A percentile compares a stretch with the other conserved stretches of the same genome.
Evolutionary conservation across 1,140 invertebrate genomes (phyloP).

Genomic region (Gryllus bimaculatus): DNA sequence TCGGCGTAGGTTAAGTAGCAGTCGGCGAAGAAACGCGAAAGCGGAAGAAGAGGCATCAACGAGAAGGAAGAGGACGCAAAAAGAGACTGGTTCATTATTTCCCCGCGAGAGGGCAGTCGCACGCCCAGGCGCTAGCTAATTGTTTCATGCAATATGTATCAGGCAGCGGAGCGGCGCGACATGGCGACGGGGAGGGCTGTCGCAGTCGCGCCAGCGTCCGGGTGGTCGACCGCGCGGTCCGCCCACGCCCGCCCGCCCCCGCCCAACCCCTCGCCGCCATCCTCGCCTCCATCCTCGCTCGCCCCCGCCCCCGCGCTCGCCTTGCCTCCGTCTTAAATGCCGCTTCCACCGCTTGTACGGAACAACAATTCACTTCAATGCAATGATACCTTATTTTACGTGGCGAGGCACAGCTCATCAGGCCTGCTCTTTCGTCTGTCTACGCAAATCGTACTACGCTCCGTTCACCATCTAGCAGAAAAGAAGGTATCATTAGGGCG

Average conservation of each 20-base stretch:
- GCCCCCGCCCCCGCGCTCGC: neutral
- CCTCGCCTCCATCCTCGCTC: neutral
- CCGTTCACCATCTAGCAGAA: too few species aligned
- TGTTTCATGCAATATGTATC: conserved; percentile 20
- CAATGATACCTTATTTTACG: too few species aligned
- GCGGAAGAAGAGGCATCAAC: neutral
- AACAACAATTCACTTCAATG: too few species aligned
- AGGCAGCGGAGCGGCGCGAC: conserved; percentile 15
- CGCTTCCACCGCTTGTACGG: too few species aligned
- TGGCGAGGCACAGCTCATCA: too few species aligned
- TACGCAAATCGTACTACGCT: too few species aligned
- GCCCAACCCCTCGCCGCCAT: neutral
- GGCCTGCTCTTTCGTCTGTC: too few species aligned
- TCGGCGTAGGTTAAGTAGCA: too few species aligned
- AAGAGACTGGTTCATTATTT: conserved; percentile 14
- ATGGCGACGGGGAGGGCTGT: neutral
- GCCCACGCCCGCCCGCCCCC: neutral
- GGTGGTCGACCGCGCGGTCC: conserved; percentile 6
- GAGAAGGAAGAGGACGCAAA: neutral
- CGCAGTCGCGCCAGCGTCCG: neutral
- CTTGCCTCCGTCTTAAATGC: neutral
- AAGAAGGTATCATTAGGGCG: too few species aligned
- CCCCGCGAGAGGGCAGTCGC: conserved; percentile 12
- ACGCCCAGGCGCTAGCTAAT: conserved; percentile 14
- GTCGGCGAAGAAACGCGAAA: neutral